phyloP scores from a whole-genome alignment of 2,888 invertebrate genomes.

The Uloborus plumipes region DNA sequence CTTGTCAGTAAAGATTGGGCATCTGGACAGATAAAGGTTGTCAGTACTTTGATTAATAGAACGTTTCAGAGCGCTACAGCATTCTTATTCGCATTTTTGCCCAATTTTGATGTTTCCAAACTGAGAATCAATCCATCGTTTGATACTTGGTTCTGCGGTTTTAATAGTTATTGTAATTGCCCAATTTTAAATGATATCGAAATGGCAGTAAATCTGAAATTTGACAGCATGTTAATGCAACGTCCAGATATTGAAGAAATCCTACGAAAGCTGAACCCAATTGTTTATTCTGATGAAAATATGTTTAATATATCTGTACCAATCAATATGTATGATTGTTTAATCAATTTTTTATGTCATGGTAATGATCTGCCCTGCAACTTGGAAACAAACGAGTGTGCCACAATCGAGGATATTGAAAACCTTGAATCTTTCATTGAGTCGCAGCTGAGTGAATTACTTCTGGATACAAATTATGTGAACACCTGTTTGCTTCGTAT shows the following conservation, averaged over 20 bases:
- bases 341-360: constrained; percentile 89
- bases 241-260: constrained; percentile 82
- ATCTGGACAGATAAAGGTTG: no score
- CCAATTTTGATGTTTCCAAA: constrained; percentile 78
- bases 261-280: constrained; percentile 73
- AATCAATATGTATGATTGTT: constrained; percentile 82
- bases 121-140: constrained; percentile 82
- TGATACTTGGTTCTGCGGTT: constrained; percentile 86
- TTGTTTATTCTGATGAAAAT: constrained; percentile 51
- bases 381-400: constrained; percentile 67
- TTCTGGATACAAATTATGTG: constrained; percentile 69
- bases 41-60: constrained; percentile 85
- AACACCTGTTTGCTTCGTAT: constrained; percentile 81
- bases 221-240: constrained; percentile 78
- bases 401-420: constrained; percentile 81
- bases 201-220: constrained; percentile 74
- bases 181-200: constrained; percentile 77
- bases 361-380: constrained; percentile 84
- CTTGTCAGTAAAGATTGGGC: no score
- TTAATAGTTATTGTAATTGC: constrained; percentile 82
- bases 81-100: constrained; percentile 80
- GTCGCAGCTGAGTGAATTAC: constrained; percentile 80
- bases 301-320: constrained; percentile 71
- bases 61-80: constrained; percentile 93
- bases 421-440: constrained; percentile 86